Evolutionary conservation across 2,113 vertebrate species (phyloP).

Genomic region (Perognathus longimembris): DNA sequence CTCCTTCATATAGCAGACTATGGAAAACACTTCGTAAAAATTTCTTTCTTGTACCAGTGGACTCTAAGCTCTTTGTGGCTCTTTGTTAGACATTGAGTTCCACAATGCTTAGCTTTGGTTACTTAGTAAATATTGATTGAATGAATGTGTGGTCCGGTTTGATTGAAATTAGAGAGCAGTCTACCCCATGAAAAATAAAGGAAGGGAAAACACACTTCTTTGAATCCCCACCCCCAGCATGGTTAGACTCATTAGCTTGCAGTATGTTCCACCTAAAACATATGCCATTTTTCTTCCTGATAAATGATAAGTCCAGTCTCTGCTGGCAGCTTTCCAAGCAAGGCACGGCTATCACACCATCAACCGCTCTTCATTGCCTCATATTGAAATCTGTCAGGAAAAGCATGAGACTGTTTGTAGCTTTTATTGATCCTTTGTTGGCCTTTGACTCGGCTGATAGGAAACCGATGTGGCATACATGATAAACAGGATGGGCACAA

Average conservation of each 20-base stretch:
- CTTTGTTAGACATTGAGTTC: neutral
- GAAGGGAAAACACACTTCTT: neutral
- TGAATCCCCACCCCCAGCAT: neutral
- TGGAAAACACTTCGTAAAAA: neutral
- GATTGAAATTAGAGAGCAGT: conserved; percentile 6
- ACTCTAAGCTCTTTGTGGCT: neutral
- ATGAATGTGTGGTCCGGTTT: conserved; percentile 19
- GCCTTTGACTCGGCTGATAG: conserved; percentile 46
- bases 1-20: neutral
- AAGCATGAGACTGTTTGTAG: conserved; percentile 61
- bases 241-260: neutral
- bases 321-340: neutral
- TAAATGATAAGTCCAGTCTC: conserved; percentile 5
- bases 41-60: neutral
- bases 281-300: conserved; percentile 42
- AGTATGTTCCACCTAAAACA: neutral
- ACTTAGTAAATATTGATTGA: conserved; percentile 1
- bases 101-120: neutral
- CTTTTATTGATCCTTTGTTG: conserved; percentile 64
- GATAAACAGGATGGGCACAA: neutral
- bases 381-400: conserved; percentile 57
- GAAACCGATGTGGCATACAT: conserved; percentile 20
- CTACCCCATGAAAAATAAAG: conserved; percentile 21
- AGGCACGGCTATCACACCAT: neutral
- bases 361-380: conserved; percentile 22